Conservation (phyloP, 2,797 vertebrate genomes). For the Pseudomugil gertrudae region DNA sequence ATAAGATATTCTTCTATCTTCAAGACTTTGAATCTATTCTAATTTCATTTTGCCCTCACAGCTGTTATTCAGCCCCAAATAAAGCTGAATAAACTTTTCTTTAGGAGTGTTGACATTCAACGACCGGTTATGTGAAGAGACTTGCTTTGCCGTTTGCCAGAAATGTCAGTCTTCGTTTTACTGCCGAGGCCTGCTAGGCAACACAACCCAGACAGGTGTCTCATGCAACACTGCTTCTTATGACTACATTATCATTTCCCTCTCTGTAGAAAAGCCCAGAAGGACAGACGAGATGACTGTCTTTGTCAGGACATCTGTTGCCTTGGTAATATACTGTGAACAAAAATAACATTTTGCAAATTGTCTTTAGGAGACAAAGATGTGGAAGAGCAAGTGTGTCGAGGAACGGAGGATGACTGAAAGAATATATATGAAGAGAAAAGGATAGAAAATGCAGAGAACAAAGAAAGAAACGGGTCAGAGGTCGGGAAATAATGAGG, state of each 20-base stretch:
- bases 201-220: conserved; percentile 50
- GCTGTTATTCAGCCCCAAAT: conserved; percentile 27
- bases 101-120: conserved; percentile 54
- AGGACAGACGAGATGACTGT: conserved; percentile 37
- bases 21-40: conserved; percentile 56
- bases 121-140: conserved; percentile 42
- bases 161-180: conserved; percentile 58
- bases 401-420: conserved; percentile 7
- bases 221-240: conserved; percentile 47
- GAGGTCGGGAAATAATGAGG: conserved; percentile 53
- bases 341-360: conserved; percentile 25
- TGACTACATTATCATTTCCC: conserved; percentile 41
- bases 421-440: background rate
- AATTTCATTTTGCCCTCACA: conserved; percentile 51
- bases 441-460: conserved; percentile 23
- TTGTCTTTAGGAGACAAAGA: conserved; percentile 19
- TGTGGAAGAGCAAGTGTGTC: conserved; percentile 2
- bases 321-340: conserved; percentile 25
- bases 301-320: conserved; percentile 33
- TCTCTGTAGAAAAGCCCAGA: conserved; percentile 4
- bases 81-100: conserved; percentile 39
- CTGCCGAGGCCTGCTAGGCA: conserved; percentile 30
- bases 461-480: conserved; percentile 30
- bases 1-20: conserved; percentile 41
- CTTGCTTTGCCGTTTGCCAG: conserved; percentile 42